phyloP scores from a whole-genome alignment of 2,113 vertebrate genomes.

The Albula goreensis region DNA sequence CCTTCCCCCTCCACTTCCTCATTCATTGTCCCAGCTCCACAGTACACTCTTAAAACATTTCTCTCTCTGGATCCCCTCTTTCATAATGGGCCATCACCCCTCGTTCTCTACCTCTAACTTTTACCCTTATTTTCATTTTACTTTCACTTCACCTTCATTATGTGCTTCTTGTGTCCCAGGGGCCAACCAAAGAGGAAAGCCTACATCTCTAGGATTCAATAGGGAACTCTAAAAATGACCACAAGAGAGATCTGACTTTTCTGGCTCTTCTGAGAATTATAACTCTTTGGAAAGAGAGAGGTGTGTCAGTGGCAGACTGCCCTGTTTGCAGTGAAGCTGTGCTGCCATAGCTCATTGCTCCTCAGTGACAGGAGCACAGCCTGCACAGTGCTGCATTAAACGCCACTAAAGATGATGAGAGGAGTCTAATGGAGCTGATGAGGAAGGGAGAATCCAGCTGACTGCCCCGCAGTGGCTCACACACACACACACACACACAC shows the following conservation, averaged over 20 bases:
- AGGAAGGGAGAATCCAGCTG: background rate
- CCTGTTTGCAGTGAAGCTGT: background rate
- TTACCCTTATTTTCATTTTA: background rate
- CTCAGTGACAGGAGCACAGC: too few relatives aligned
- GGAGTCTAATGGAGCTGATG: background rate
- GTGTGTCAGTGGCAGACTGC: background rate
- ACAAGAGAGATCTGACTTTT: background rate
- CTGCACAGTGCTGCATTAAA: background rate
- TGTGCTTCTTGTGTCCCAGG: background rate
- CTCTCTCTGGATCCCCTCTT: background rate
- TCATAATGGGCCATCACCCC: background rate
- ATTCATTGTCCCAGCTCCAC: background rate
- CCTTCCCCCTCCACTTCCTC: background rate
- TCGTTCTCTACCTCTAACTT: background rate
- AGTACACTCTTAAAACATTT: background rate
- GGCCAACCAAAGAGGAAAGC: background rate
- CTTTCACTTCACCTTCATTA: too few relatives aligned
- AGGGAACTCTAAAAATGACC: background rate
- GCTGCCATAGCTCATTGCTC: too few relatives aligned
- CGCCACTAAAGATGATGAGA: background rate
- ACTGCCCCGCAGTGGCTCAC: background rate
- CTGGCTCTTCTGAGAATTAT: background rate
- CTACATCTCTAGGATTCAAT: background rate
- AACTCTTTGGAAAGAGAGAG: background rate
- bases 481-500: background rate